Base-by-base conservation (phyloP, 2,888 invertebrate species). In the Punctoribates punctum region DNA sequence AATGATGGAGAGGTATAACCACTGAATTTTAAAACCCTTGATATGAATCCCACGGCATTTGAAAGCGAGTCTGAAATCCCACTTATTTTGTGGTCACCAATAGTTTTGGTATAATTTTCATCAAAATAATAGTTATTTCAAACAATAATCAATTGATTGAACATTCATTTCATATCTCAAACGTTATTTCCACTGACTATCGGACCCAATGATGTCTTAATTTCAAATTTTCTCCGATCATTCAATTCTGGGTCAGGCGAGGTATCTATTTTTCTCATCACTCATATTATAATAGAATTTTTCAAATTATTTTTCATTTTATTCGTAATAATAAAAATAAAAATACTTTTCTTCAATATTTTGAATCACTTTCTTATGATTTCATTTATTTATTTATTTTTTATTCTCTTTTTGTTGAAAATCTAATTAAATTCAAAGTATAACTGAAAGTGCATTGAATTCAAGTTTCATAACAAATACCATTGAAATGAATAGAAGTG, bases 21-120 rank as follows among this genome's bases (percentile, higher is more conserved):
- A 51, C n/a, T 20, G 60, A 27, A 27, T 27, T 60, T 60, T 13
- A 42, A 42, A 42, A 42, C 42, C 42, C 42, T 42, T 42, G 42
- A 42, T 42, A 57, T 23, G 25, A 29, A 60, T 60, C 60, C 60
- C 60, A 60, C 60, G 60, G 29, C 27, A 11, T 60, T 27, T 60
- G 60, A 29, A 60, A 29, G 23, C 2, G 17, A 29, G 29, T 23
- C 23, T 27, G 29, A 60, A 60, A 60, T 60, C 57, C 25, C 17
- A 29, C 29, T 27, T 51, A 27, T 17, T 57, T 29, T 60, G 60
- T 60, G 60, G 60, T 60, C 60, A 29, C 57, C 57, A 29, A 60
- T 60, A 60, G 29, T 60, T 60, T 11, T 4, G 23, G 23, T 15
- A 60, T 20, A 8, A 23, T 54, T 27, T 23, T 60, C 23, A 2